These are phyloP conservation scores for Stenolophus ochropezus DNA, from an alignment of 2,888 invertebrate species.

Conservation along the genomic window DNA sequence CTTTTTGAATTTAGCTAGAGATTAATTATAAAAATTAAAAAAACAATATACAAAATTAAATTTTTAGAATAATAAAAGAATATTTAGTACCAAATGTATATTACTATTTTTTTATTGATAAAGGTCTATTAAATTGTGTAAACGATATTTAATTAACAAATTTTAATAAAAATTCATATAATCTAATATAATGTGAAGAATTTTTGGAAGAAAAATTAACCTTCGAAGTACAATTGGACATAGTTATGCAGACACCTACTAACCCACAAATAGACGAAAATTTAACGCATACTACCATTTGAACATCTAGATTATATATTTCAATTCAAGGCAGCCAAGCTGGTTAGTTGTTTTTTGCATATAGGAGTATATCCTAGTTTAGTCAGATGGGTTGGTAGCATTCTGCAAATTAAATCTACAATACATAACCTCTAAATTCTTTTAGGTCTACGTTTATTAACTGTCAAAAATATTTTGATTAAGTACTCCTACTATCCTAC, in stretches of 20 bases:
- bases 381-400: too few species aligned
- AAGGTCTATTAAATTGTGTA: conserved; percentile 24
- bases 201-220: conserved; percentile 41
- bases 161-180: conserved; percentile 29
- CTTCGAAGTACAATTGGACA: conserved; percentile 39
- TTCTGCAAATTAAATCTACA: too few species aligned
- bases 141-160: conserved; percentile 8
- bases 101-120: conserved; percentile 42
- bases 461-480: too few species aligned
- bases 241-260: neutral
- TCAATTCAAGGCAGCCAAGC: too few species aligned
- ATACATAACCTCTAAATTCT: too few species aligned
- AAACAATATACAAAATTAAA: conserved; percentile 41
- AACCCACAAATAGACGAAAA: too few species aligned
- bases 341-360: too few species aligned
- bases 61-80: conserved; percentile 43
- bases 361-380: too few species aligned
- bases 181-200: conserved; percentile 42
- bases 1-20: conserved; percentile 38
- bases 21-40: conserved; percentile 25
- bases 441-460: too few species aligned
- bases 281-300: too few species aligned
- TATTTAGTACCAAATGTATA: conserved; percentile 38
- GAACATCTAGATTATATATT: too few species aligned
- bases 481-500: too few species aligned